Evolutionary conservation across 2,113 vertebrate genomes (phyloP), one percentile per base, ranked within the genome.

Genomic region (Ifrita kowaldi): DNA sequence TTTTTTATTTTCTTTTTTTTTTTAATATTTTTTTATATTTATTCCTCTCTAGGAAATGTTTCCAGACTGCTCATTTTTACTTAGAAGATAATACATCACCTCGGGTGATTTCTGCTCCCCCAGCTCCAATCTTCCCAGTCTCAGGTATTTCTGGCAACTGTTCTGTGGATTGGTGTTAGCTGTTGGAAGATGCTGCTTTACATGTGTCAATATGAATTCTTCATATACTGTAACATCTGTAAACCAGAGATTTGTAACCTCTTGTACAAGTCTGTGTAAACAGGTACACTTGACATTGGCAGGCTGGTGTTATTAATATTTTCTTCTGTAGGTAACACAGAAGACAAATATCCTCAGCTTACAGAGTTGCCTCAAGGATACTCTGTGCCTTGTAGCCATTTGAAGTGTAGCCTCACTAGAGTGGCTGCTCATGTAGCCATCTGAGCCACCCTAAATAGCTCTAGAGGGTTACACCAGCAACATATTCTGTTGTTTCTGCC

Each of bases 41-140:
- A 93, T 97, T 89, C 81, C n/a, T 83, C 89, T 96, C 32, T 95
- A 99, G 99, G 96, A 98, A 99, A 86, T 99, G 99, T 96, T 99
- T 99, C 97, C 99, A 99, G 98, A 99, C 99, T 9, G 99, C 99
- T 91, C 99, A 99, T 90, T 99, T 99, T 97, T 99, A 99, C 98
- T 98, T 99, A 83, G 98, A 99, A 60, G 99, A 99, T 87, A 99
- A 97, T 86, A 98, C 98, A 1, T 99, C 99, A 17, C 98, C 99
- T 67, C 97, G 98, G 95, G 99, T 99, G 67, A 99, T 99, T 94
- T 96, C 98, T 49, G 97, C 98, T 67, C 97, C 98, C 16, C 96
- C 98, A 52, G 98, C 99, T 71, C 99, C 99, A 68, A 19, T 99
- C 83, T 98, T 99, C 94, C 97, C 99, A 94, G 98, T 99, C 73